Evolutionary conservation across 2,113 vertebrate species (phyloP), one percentile per base, ranked within the genome.

Genomic region (Megaleporinus macrocephalus): DNA sequence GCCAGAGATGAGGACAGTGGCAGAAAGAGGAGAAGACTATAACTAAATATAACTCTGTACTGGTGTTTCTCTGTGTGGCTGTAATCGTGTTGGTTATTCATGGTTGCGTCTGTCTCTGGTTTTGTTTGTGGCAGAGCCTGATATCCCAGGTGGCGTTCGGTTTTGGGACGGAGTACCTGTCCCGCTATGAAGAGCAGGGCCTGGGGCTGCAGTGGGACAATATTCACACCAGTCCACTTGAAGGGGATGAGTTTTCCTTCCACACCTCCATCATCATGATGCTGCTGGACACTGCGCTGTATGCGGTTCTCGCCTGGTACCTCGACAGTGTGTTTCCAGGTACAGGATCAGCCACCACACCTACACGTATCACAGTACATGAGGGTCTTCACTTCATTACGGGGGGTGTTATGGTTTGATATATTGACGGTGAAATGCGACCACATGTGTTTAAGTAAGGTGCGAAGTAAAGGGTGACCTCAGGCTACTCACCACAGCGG

Each of bases 141-240:
- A 81, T 99, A 83, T 98, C 97, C 79, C 96, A 95, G 0, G 97
- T 99, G 85, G 97, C 98, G 0, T 99, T 99, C 86, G 97, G 98
- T 0, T 99, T 99, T 0, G 98, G 97, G 78, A 96, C 97, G 0
- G 97, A 99, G 85, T 98, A 99, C 82, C 92, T 99, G 90, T 98
- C 96, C 16, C 95, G 96, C 55, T 98, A 98, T 49, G 98, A 99
- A 92, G 98, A 99, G 30, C 98, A 99, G 93, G 97, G 98, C 47
- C 86, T 98, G 85, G 98, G 98, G 41, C 90, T 99, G 7, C 97
- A 98, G 89, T 99, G 97, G 97, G 88, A 87, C 89, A 99, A 98
- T 87, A 96, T 99, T 59, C 88, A 84, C 76, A 96, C 89, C 29
- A 99, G 97, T 81, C 98, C 97, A 0, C 85, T 97, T 78, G 96